These are phyloP conservation scores for Hephaestus fuliginosus DNA, from an alignment of 2,797 vertebrate species.

Conservation along the genomic window DNA sequence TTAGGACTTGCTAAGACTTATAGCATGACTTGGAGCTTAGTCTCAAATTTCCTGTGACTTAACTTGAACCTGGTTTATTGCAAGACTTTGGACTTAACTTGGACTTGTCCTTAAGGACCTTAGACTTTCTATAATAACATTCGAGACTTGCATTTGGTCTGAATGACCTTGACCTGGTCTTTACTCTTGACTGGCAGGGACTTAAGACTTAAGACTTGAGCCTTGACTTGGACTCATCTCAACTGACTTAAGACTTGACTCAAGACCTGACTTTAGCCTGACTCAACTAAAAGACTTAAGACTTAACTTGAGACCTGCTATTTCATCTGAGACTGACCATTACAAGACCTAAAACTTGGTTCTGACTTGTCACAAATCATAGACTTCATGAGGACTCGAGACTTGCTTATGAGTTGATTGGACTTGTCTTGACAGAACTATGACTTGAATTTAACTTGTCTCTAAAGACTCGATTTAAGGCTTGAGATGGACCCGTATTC, in stretches of 20 bases:
- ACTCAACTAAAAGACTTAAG: not conserved
- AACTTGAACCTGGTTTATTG: not conserved
- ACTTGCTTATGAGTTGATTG: not conserved
- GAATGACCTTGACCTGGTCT: too few species aligned
- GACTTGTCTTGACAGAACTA: not conserved
- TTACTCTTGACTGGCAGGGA: not conserved
- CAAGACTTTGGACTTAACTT: not conserved
- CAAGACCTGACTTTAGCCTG: not conserved
- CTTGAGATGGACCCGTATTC: not conserved
- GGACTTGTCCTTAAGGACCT: not conserved
- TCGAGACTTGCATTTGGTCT: not conserved
- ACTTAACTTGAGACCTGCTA: not conserved
- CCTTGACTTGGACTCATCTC: not conserved
- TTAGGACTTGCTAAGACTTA: not conserved
- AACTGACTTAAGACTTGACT: not conserved
- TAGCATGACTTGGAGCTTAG: not conserved
- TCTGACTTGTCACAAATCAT: not conserved
- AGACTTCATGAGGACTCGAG: constrained; percentile 13
- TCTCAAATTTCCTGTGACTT: not conserved
- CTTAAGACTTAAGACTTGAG: not conserved
- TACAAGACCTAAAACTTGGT: not conserved
- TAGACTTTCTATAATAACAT: too few species aligned
- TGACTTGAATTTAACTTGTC: constrained; percentile 8
- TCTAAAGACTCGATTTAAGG: not conserved
- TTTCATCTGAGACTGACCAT: not conserved